Conservation (phyloP, 2,113 vertebrate genomes). For the Platysteira castanea region DNA sequence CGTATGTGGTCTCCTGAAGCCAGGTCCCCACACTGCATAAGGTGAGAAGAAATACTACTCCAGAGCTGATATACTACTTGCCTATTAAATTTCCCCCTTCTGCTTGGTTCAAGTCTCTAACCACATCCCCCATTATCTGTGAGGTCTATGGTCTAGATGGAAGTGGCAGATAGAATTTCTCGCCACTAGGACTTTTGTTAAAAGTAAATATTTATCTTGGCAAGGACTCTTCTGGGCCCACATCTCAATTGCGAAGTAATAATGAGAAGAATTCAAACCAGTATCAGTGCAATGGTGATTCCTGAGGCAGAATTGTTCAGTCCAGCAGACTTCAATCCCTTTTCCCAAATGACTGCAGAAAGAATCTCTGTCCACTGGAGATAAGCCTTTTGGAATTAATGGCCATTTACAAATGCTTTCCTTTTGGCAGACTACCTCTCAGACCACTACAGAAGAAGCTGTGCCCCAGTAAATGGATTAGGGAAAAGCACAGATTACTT, state of each 20-base stretch:
- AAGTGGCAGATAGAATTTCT: conserved; percentile 8
- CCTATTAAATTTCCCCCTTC: neutral
- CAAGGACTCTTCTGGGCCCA: neutral
- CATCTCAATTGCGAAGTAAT: conserved; percentile 18
- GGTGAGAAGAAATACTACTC: neutral
- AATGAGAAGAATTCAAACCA: neutral
- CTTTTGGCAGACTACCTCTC: neutral
- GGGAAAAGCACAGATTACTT: neutral
- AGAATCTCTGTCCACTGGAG: conserved; percentile 16
- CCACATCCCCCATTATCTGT: neutral
- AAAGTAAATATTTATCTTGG: conserved; percentile 38
- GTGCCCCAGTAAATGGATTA: neutral
- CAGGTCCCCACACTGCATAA: neutral
- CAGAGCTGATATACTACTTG: neutral
- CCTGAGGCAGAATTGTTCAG: neutral
- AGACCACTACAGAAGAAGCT: neutral
- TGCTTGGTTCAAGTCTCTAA: neutral
- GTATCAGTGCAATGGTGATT: neutral
- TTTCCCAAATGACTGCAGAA: conserved; percentile 6
- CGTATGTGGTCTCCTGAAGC: neutral
- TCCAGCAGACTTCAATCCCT: neutral
- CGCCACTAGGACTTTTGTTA: neutral
- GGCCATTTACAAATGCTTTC: conserved; percentile 2
- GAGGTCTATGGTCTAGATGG: neutral
- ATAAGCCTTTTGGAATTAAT: conserved; percentile 50